Percentiles rank a stretch among this genome's conserved stretches.
Evolutionary conservation across 30 jellyfish, hydroid and myxozoan genomes (phyloP).

Genomic region (Chironex yamaguchii): DNA sequence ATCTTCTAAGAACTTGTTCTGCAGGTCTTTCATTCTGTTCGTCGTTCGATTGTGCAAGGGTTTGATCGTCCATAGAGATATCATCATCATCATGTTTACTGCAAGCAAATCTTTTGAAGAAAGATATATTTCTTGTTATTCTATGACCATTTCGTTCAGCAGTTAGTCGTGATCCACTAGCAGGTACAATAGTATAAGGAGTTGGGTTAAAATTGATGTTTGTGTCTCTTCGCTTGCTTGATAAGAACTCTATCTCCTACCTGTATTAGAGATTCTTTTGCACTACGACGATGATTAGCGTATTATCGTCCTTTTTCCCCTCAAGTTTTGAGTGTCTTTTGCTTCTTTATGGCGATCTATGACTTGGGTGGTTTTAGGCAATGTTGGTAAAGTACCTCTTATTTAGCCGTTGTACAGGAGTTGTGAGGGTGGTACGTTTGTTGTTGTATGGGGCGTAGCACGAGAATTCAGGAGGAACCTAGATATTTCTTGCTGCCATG

Average conservation of each 20-base stretch:
- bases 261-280: neutral
- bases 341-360: conserved; percentile 10
- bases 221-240: neutral
- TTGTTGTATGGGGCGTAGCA: conserved; percentile 39
- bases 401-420: conserved; percentile 8
- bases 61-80: too few relatives aligned
- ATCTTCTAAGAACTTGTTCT: neutral
- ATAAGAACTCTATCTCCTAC: neutral
- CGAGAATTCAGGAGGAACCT: conserved; percentile 26
- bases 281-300: conserved; percentile 39
- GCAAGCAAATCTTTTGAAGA: too few relatives aligned
- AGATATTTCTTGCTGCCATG: conserved; percentile 35
- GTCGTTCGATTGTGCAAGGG: too few relatives aligned
- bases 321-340: neutral
- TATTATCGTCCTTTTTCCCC: neutral
- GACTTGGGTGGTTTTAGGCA: neutral
- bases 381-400: conserved; percentile 15
- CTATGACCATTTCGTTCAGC: neutral
- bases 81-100: too few relatives aligned
- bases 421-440: conserved; percentile 41
- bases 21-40: too few relatives aligned
- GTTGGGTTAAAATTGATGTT: neutral
- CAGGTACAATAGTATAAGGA: neutral
- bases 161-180: neutral
- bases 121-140: neutral